phyloP scores from a whole-genome alignment of 1,140 invertebrate genomes.

The Ladona fulva region DNA sequence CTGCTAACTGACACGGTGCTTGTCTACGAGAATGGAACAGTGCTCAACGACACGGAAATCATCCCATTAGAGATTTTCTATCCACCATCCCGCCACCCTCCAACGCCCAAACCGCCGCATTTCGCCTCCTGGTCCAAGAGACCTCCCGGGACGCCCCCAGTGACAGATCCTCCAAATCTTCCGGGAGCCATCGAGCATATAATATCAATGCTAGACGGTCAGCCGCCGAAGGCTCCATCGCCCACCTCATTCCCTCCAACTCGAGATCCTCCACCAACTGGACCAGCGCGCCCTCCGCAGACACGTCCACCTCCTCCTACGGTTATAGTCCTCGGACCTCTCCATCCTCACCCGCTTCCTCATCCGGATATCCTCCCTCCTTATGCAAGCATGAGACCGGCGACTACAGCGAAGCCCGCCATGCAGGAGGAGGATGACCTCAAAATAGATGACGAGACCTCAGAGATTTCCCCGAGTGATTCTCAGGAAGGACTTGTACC shows the following conservation, averaged over 20 bases:
- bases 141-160: background rate
- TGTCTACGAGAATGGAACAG: conserved; percentile 49
- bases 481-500: conserved; percentile 30
- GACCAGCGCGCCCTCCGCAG: conserved; percentile 31
- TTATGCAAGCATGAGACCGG: conserved; percentile 34
- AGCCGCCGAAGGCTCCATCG: background rate
- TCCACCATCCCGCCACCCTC: background rate
- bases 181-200: background rate
- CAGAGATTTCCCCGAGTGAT: background rate
- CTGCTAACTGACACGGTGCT: conserved; percentile 51
- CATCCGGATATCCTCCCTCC: conserved; percentile 27
- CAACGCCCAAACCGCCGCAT: background rate
- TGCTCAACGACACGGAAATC: conserved; percentile 31
- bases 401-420: conserved; percentile 28
- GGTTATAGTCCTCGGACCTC: conserved; percentile 56
- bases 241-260: conserved; percentile 11
- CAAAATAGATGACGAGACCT: background rate
- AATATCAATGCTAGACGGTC: background rate
- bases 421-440: background rate
- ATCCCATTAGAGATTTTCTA: conserved; percentile 14
- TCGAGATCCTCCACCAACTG: background rate
- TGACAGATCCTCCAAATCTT: background rate
- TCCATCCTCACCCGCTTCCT: conserved; percentile 32
- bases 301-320: conserved; percentile 48
- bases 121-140: background rate